Evolutionary conservation across 2,888 invertebrate genomes (phyloP).

Genomic region (Trissoscelio sp.): DNA sequence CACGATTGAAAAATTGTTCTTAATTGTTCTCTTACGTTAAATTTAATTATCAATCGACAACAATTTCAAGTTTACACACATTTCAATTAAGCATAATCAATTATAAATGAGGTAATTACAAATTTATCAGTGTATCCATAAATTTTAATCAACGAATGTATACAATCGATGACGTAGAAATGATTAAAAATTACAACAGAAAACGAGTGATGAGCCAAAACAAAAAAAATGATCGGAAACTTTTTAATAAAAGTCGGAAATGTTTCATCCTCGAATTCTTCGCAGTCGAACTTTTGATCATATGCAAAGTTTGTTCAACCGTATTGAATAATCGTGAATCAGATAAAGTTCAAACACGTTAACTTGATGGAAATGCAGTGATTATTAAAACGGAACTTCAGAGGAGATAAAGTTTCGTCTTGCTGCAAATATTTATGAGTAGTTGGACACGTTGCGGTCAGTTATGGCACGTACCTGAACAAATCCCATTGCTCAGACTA

Average conservation of each 20-base stretch:
- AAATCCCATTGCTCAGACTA: slow-evolving; percentile 38
- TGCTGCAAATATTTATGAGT: slow-evolving; percentile 51
- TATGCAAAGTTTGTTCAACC: slow-evolving; percentile 59
- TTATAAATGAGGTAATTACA: too few relatives aligned
- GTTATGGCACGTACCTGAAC: slow-evolving; percentile 37
- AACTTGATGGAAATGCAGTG: slow-evolving; percentile 53
- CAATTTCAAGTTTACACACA: too few relatives aligned
- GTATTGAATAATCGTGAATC: slow-evolving; percentile 61
- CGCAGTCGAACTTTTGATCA: slow-evolving; percentile 54
- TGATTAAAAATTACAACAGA: neutral
- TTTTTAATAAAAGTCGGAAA: slow-evolving; percentile 48
- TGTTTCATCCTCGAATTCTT: slow-evolving; percentile 37
- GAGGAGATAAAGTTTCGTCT: slow-evolving; percentile 41
- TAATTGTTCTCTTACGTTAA: neutral
- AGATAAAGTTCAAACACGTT: slow-evolving; percentile 56
- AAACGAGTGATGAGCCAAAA: neutral
- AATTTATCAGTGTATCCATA: neutral
- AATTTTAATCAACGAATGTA: neutral
- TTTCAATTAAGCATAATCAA: too few relatives aligned
- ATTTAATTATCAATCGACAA: too few relatives aligned
- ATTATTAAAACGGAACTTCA: slow-evolving; percentile 47
- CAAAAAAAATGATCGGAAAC: slow-evolving; percentile 19
- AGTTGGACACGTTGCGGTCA: slow-evolving; percentile 47
- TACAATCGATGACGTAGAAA: neutral
- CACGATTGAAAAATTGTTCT: neutral